Conservation (phyloP, 2,113 vertebrate species). For the Ceyx margarethae region DNA sequence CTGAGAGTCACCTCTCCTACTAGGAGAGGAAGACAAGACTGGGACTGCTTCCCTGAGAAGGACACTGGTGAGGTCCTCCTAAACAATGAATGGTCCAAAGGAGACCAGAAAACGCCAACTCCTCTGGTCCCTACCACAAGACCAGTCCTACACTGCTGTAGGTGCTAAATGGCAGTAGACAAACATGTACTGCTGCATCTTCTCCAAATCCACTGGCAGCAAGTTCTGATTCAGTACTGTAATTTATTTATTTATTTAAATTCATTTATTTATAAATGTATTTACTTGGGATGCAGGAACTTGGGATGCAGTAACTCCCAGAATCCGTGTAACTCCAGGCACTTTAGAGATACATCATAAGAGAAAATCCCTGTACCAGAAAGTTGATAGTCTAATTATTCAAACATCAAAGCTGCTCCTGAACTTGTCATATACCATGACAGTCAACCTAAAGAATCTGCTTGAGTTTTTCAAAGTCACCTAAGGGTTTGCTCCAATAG, state of each 20-base stretch:
- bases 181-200: neutral
- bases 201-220: neutral
- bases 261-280: neutral
- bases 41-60: neutral
- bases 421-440: conserved; percentile 11
- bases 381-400: conserved; percentile 44
- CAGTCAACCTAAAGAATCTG: conserved; percentile 35
- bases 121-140: neutral
- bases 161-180: neutral
- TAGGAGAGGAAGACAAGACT: neutral
- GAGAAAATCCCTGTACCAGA: neutral
- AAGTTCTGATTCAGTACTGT: neutral
- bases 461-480: conserved; percentile 34
- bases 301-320: neutral
- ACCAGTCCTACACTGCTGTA: neutral
- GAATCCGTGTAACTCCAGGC: conserved; percentile 5
- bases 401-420: conserved; percentile 53
- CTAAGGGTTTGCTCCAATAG: conserved; percentile 49
- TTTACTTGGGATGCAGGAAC: neutral
- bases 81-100: neutral
- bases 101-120: neutral
- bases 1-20: neutral
- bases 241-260: neutral
- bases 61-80: neutral
- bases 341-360: neutral